Base-by-base conservation (phyloP, 2,797 vertebrate genomes). In the Clarias fuscus region DNA sequence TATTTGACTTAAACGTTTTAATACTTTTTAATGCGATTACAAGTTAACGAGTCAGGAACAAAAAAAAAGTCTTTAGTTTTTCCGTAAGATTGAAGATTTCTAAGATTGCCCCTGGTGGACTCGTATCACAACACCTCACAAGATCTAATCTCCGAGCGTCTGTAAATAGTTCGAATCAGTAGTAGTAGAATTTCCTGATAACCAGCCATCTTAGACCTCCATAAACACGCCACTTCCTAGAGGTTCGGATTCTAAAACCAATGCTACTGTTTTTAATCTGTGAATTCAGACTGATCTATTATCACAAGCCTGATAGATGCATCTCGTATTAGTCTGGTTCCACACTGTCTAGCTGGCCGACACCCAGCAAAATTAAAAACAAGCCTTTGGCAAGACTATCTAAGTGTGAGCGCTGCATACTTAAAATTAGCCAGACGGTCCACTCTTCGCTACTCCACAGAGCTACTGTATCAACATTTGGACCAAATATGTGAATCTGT, bases 271-370 rank as follows among this genome's bases (percentile, higher is more conserved):
- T 37, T 82, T 72, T 48, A 33, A 18, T 30, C 30, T n/a, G 22
- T 70, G 43, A 84, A 72, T 11, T 71, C 20, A 75, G 70, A 37
- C 70, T 37, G 24, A 64, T 82, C 48, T 76, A 53, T 22, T 33
- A 58, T 64, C 77, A 80, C n/a, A 37, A 27, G 61, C 37, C 75
- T 82, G 79, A 88, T 85, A 64, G 81, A 81, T 76, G 53, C n/a
- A 61, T 79, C 83, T 88, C 68, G 40, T 62, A 71, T 88, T 86
- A 88, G 59, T 43, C 40, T 68, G 83, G 72, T 82, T 79, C 82
- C 71, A 78, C n/a, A 30, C 79, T 76, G 48, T 84, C 72, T 79
- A 70, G 37, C 15, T 87, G 82, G 86, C 82, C 3, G 24, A 27
- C 14, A 76, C 72, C 62, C 79, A 86, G 56, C 72, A 11, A 61